phyloP scores from a whole-genome alignment of 2,113 vertebrate genomes.

The Talpa occidentalis region DNA sequence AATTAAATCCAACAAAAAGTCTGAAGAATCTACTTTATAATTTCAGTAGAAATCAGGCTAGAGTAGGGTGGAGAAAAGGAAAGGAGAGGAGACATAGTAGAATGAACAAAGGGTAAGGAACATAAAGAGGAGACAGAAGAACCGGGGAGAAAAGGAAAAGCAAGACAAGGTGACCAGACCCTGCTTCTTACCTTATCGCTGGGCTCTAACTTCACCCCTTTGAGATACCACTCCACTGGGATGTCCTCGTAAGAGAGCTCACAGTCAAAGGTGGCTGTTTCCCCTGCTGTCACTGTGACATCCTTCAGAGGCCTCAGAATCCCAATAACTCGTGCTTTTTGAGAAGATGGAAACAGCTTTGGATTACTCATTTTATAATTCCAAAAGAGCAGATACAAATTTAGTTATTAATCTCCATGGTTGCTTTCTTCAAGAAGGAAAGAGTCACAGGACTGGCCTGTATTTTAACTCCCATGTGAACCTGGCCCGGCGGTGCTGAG shows the following conservation, averaged over 20 bases:
- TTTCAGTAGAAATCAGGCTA: background rate
- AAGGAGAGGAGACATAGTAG: background rate
- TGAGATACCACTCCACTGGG: conserved; percentile 96
- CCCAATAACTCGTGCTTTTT: conserved; percentile 94
- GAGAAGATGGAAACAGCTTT: conserved; percentile 91
- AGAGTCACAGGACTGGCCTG: conserved; percentile 80
- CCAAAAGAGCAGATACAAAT: conserved; percentile 76
- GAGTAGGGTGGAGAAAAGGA: background rate
- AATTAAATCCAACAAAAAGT: background rate
- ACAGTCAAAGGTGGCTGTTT: conserved; percentile 97
- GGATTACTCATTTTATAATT: conserved; percentile 84
- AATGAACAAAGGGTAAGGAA: background rate
- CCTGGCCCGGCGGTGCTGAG: conserved; percentile 65
- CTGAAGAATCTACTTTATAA: background rate
- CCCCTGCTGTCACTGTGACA: conserved; percentile 95
- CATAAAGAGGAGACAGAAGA: background rate
- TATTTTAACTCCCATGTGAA: conserved; percentile 82
- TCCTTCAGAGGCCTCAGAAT: conserved; percentile 93
- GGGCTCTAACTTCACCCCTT: conserved; percentile 94
- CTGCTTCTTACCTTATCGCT: conserved; percentile 92
- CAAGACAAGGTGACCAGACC: too few relatives aligned
- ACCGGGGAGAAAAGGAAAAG: background rate
- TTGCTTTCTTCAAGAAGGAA: conserved; percentile 85
- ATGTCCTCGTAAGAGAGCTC: conserved; percentile 98
- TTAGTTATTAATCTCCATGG: conserved; percentile 87